A percentile compares a stretch with the other conserved stretches of the same genome.
These are phyloP conservation scores for Hestina assimilis DNA, from an alignment of 1,140 invertebrate genomes.

Conservation along the genomic window DNA sequence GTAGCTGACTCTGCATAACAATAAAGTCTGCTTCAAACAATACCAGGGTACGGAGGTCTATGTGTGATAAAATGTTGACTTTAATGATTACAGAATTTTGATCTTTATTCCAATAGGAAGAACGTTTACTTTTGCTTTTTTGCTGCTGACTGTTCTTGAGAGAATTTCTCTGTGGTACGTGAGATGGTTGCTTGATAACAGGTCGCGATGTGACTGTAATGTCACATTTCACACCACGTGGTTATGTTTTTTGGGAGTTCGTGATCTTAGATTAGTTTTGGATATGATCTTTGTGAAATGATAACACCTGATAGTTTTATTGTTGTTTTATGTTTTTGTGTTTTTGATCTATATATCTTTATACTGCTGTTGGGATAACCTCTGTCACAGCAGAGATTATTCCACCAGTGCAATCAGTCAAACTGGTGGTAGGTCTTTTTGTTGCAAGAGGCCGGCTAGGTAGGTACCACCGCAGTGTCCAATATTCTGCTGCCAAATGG, in stretches of 20 bases:
- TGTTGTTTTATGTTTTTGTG: neutral
- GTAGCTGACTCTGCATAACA: constrained; percentile 41
- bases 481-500: no score
- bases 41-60: constrained; percentile 31
- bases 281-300: constrained; percentile 21
- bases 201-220: constrained; percentile 24
- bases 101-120: neutral
- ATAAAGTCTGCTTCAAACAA: constrained; percentile 38
- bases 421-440: no score
- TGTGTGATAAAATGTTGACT: neutral
- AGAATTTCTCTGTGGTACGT: constrained; percentile 40
- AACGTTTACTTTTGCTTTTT: neutral
- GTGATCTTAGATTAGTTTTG: constrained; percentile 14
- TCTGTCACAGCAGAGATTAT: no score
- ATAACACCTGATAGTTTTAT: constrained; percentile 25
- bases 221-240: constrained; percentile 39
- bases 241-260: constrained; percentile 27
- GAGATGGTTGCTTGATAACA: constrained; percentile 29
- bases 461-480: no score
- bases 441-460: no score
- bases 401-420: no score
- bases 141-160: constrained; percentile 2
- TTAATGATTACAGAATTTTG: neutral
- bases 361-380: no score
- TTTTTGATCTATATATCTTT: neutral